Base-by-base conservation (phyloP, 2,797 vertebrate species). In the Lepus townsendii region DNA sequence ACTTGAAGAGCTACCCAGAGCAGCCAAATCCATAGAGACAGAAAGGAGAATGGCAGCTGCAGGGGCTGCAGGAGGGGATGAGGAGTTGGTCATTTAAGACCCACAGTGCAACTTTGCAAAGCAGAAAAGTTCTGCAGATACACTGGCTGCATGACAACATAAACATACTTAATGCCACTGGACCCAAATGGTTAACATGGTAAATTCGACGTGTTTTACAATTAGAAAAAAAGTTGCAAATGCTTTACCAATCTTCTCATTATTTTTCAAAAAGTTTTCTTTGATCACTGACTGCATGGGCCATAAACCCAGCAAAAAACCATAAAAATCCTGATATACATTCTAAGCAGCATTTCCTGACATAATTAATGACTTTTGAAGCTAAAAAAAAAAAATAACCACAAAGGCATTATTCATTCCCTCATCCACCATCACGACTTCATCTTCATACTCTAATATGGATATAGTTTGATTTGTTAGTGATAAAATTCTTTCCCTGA, bases 221-320 rank as follows among this genome's bases (percentile, higher is more conserved):
- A 57, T 57, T 20, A 57, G 54, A 57, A 57, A 32, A 50, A 88
- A 20, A 32, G 14, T 10, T 66, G 85, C 35, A 69, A 93, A 85
- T 52, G 84, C 69, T 42, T n/a, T n/a, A 32, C 13, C 30, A 30
- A 69, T 71, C 27, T 71, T 71, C 32, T 35, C 54, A 57, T 57
- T 8, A 85, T 83, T 26, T 91, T 92, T 82, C 57, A 26, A 54
- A 68, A 50, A 72, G n/a, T 72, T 85, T 88, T 82, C 83, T 88
- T 78, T 95, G 66, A 90, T 90, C 42, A 52, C 19, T 89, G 63
- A 68, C 66, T 8, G 80, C 12, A 72, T 2, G 65, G 17, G 60
- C 42, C n/a, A 94, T 13, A 90, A 91, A 94, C 42, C 88, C 0
- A 86, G n/a, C 24, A 96, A 91, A 83, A 68, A 84, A 95, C 30